Conservation (phyloP, 2,888 invertebrate species). For the Drosophila planitibia region DNA sequence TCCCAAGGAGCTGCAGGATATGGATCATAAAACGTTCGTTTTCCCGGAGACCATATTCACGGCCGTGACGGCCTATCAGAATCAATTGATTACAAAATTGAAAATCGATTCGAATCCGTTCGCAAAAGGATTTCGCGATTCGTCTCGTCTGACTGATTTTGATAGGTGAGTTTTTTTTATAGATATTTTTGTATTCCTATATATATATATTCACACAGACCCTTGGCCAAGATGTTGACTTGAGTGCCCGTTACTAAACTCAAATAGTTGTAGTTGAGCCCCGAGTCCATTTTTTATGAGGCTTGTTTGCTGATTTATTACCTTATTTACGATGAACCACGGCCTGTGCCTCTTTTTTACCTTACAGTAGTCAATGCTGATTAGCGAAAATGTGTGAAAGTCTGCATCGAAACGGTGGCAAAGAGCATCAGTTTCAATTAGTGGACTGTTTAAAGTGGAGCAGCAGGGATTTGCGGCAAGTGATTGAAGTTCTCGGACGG, state of each 20-base stretch:
- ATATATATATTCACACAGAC: not conserved
- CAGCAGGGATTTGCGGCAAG: slow-evolving; percentile 7
- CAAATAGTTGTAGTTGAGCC: slow-evolving; percentile 46
- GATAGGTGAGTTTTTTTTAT: slow-evolving; percentile 88
- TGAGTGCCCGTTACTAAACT: slow-evolving; percentile 17
- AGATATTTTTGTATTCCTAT: not conserved
- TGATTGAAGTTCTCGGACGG: not conserved
- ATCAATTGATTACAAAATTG: slow-evolving; percentile 99
- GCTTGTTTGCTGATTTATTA: slow-evolving; percentile 69
- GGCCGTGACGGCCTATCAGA: slow-evolving; percentile 99
- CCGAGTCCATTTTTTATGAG: slow-evolving; percentile 56
- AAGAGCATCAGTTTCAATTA: slow-evolving; percentile 34
- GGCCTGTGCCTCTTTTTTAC: slow-evolving; percentile 6
- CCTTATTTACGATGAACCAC: slow-evolving; percentile 66
- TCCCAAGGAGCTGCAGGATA: slow-evolving; percentile 93
- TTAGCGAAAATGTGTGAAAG: slow-evolving; percentile 79
- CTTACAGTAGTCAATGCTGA: slow-evolving; percentile 71
- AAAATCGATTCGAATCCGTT: slow-evolving; percentile 99
- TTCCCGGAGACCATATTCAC: slow-evolving; percentile 99
- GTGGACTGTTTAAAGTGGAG: slow-evolving; percentile 32
- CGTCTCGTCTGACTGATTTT: slow-evolving; percentile 96
- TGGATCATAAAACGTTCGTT: slow-evolving; percentile 97
- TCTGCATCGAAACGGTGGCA: slow-evolving; percentile 22
- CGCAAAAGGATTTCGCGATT: slow-evolving; percentile 99
- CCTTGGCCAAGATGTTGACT: slow-evolving; percentile 14